Base-by-base conservation (phyloP, 1,140 invertebrate genomes). In the Tachypleus tridentatus region DNA sequence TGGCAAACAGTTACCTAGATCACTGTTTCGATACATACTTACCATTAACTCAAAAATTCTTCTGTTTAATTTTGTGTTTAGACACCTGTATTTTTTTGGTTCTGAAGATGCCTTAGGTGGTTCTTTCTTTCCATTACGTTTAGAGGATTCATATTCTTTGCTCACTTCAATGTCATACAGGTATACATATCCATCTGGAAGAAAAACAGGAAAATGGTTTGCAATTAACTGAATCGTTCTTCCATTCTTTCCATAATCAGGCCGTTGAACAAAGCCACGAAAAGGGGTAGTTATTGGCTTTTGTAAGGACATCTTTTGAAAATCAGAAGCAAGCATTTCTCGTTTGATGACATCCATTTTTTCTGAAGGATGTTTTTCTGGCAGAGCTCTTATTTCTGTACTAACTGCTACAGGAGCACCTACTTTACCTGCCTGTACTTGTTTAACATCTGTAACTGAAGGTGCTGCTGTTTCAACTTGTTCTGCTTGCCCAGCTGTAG, bases 131-230 rank as follows among this genome's bases (percentile, higher is more conserved):
- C 50, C 29, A 3, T 53, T 29, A 5, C 51, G 49, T 8, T 64
- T 53, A 29, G 51, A 57, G 4, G 56, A 7, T 6, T 8, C 4
- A 29, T 2, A 29, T 29, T 29, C 29, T 29, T 29, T 29, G 29
- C 29, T 29, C 7, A 67, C 61, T 9, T 61, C 57, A 4, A 67
- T 60, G 54, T 67, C 62, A 49, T 67, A 67, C 50, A 64, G 66
- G 47, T 67, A 67, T 5, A 67, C 49, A 53, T 29, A 9, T n/a
- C 66, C 62, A 52, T 47, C 53, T 4, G 62, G 62, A 8, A 67
- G n/a, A n/a, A 61, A 7, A 47, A 67, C 51, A 8, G 49, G 4
- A n/a, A 64, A 53, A 6, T n/a, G 58, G n/a, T 67, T 67, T 0
- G 62, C 5, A 29, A 67, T 57, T 3, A 67, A 50, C 11, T 29